Conservation (phyloP, 2,797 vertebrate genomes). For the Rhinichthys osculus region DNA sequence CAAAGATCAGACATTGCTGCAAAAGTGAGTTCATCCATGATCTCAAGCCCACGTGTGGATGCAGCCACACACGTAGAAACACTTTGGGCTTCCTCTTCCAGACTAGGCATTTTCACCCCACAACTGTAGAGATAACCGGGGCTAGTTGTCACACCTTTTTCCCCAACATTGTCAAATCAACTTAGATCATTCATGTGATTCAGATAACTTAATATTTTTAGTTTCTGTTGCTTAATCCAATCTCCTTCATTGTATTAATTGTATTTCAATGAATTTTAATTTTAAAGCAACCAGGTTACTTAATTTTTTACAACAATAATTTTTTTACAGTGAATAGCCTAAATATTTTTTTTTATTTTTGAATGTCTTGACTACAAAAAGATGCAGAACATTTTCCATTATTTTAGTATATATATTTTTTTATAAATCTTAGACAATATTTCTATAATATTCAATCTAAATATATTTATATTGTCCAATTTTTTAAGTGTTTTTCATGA, state of each 20-base stretch:
- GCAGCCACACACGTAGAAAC: background rate
- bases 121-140: background rate
- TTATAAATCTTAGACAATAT: background rate
- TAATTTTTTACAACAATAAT: too few relatives aligned
- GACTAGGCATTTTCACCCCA: background rate
- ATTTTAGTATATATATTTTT: background rate
- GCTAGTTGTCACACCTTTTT: background rate
- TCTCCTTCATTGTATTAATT: too few relatives aligned
- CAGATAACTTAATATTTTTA: too few relatives aligned
- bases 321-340: background rate
- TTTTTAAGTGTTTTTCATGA: background rate
- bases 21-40: conserved; percentile 7
- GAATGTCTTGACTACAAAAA: background rate
- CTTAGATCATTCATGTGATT: too few relatives aligned
- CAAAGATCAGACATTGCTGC: conserved; percentile 38
- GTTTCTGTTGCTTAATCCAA: too few relatives aligned
- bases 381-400: background rate
- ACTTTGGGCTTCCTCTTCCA: background rate
- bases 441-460: background rate
- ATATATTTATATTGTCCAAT: background rate
- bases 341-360: background rate
- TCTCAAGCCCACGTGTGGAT: conserved; percentile 9
- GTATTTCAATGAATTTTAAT: too few relatives aligned
- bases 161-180: background rate
- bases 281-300: too few relatives aligned